Base-by-base conservation (phyloP, 2,797 vertebrate genomes). In the Tadarida brasiliensis region DNA sequence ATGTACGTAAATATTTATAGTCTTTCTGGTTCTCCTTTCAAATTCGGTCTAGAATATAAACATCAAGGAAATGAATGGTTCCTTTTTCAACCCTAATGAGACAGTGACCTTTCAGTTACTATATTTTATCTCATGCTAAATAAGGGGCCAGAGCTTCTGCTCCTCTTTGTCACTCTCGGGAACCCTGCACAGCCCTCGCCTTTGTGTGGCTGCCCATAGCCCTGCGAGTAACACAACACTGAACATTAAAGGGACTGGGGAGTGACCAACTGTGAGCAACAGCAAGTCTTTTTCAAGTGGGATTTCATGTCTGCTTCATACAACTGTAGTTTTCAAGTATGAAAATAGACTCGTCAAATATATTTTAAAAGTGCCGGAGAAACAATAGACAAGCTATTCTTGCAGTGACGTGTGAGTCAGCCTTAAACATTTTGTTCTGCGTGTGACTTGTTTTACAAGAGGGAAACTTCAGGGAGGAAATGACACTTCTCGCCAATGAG, bases 61-160 rank as follows among this genome's bases (percentile, higher is more conserved):
- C 26, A 67, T 91, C 20, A 28, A 87, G 51, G 35, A 96, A 92
- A 89, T 93, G 49, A 96, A 94, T 59, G 49, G 78, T 68, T 95
- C 88, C 70, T 94, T 91, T 94, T 83, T 91, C 63, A 67, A 35
- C 26, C 14, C 56, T 90, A 56, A 93, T 71, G 76, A 95, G 85
- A 57, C 68, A 61, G 73, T 92, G 95, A 92, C 82, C 94, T 97
- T 96, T 95, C 85, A 86, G 83, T 80, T 80, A n/a, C 54, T 87
- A 44, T 80, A 73, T 95, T 95, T 93, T 84, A 44, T 95, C 59
- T 85, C 74, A 56, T 1, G 2, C 82, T 94, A 85, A 95, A 77
- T 71, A 54, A 26, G 63, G 59, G 28, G 17, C 44, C 59, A 7
- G 47, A 3, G 30, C 33, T 28, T 82, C 70, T 14, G 12, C 59